phyloP scores from a whole-genome alignment of 2,888 invertebrate genomes.

The Melinopterus prodromus region DNA sequence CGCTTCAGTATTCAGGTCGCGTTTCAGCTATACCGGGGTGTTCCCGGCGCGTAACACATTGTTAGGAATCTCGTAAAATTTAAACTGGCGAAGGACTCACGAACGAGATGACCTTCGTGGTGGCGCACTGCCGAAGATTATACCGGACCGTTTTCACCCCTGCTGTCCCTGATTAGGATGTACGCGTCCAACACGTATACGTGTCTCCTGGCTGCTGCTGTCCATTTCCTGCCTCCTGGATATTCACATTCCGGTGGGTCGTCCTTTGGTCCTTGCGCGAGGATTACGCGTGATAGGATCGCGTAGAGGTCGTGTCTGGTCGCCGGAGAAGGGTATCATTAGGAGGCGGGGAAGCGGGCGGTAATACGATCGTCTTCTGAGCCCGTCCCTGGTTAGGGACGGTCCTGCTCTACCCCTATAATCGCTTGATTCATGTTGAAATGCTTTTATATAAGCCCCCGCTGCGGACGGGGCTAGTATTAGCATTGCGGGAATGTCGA shows the following conservation, averaged over 20 bases:
- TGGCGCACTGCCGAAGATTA: conserved; percentile 14
- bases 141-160: conserved; percentile 5
- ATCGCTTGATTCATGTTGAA: conserved; percentile 48
- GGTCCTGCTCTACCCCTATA: conserved; percentile 44
- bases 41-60: conserved; percentile 21
- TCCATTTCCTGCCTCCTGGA: conserved; percentile 23
- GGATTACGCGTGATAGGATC: conserved; percentile 35
- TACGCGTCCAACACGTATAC: conserved; percentile 14
- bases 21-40: not conserved
- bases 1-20: conserved; percentile 16
- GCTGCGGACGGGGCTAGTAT: not conserved
- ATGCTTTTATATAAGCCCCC: conserved; percentile 36
- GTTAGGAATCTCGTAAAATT: conserved; percentile 26
- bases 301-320: conserved; percentile 23
- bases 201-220: not conserved
- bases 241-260: conserved; percentile 20
- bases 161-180: not conserved
- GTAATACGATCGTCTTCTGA: conserved; percentile 47
- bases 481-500: not conserved
- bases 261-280: conserved; percentile 22
- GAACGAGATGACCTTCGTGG: conserved; percentile 22
- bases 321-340: conserved; percentile 36
- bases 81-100: conserved; percentile 9
- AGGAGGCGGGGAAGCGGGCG: conserved; percentile 11
- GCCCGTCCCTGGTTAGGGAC: conserved; percentile 41